Base-by-base conservation (phyloP, 23 tunicate genomes). In the Styela plicata region DNA sequence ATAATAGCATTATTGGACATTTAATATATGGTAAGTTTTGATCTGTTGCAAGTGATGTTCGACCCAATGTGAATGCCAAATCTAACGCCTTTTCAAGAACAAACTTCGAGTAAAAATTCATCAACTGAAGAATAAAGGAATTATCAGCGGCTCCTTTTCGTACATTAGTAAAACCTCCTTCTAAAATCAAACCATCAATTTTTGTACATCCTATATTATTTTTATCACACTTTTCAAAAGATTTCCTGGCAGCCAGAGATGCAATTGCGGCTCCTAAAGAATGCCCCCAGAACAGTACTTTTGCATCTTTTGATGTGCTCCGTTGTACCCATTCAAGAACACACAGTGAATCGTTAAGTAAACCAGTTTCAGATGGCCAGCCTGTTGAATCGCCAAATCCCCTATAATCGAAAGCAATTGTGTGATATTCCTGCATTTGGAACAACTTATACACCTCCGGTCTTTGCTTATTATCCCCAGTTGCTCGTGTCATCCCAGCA, bases 311-410 rank as follows among this genome's bases (percentile, higher is more conserved):
- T 2, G 69, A 53, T 0, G 75, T 20, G 34, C 80, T 83, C 21
- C 77, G 17, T 0, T 63, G 65, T 0, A 85, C 75, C 89, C 93
- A 93, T 34, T 84, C 71, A 36, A 78, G 84, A 0, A 88, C 75
- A 2, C 36, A 52, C 0, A 87, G 27, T 2, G 87, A 79, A 64
- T 93, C 98, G 24, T 84, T 69, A 1, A 88, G 64, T 20, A 86
- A 78, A 17, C 98, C 89, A 1, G 73, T 35, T 77, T 93, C 92
- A 52, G 80, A 28, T 21, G 85, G 88, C 71, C 69, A 74, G 0
- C 98, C 98, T 33, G 86, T 70, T 18, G 98, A 93, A 57, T 93
- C 98, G 33, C 93, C 93, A 81, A 73, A 93, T 21, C 98, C 98
- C 30, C 93, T 53, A 37, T 93, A 93, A 63, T 93, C 98, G 69